phyloP scores from a whole-genome alignment of 2,888 invertebrate species.

The Dichetophora obliterata region DNA sequence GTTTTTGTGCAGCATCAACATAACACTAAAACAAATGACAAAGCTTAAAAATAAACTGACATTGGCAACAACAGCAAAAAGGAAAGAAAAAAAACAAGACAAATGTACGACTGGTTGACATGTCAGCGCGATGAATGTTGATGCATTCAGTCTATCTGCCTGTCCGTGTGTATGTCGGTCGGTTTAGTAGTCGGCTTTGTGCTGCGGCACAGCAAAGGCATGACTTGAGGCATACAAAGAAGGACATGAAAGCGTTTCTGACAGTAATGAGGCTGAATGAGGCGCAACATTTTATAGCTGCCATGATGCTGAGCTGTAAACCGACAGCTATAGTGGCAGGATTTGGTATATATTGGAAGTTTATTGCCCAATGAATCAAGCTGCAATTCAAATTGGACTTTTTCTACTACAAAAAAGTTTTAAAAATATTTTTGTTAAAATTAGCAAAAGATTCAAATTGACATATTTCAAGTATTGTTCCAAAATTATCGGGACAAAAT shows the following conservation, averaged over 20 bases:
- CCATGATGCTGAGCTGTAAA: not conserved
- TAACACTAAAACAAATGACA: not conserved
- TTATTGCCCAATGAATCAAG: no score
- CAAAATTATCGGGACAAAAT: no score
- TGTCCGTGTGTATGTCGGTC: not conserved
- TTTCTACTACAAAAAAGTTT: no score
- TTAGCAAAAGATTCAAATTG: no score
- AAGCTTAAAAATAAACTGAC: not conserved
- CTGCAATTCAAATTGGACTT: no score
- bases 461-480: no score
- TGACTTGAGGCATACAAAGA: not conserved
- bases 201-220: slow-evolving; percentile 12
- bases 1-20: not conserved
- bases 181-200: not conserved
- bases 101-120: not conserved
- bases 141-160: not conserved
- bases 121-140: slow-evolving; percentile 2
- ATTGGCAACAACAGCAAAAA: not conserved
- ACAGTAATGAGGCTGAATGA: slow-evolving; percentile 32
- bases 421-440: no score
- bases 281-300: slow-evolving; percentile 4
- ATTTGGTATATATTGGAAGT: no score
- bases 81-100: not conserved
- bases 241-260: slow-evolving; percentile 27
- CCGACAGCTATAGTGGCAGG: no score